Conservation (phyloP, 1,140 invertebrate genomes). For the Lasaia peninsularis region DNA sequence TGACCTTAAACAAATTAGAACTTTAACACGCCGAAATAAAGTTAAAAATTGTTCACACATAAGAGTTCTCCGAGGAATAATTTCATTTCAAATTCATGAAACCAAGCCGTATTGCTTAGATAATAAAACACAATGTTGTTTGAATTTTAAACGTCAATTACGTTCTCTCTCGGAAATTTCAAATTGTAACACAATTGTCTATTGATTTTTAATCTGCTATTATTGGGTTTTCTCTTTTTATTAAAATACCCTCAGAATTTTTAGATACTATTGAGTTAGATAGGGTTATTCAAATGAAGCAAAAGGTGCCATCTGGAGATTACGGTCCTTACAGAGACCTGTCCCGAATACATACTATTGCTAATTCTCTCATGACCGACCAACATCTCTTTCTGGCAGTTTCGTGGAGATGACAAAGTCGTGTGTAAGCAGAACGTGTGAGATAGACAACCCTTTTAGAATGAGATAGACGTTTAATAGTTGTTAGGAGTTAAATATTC, state of each 20-base stretch:
- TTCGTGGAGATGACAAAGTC: too few relatives aligned
- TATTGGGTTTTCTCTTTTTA: neutral
- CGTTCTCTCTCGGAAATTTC: constrained; percentile 20
- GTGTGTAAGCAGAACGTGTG: too few relatives aligned
- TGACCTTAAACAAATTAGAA: constrained; percentile 40
- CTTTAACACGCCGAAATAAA: constrained; percentile 21
- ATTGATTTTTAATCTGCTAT: constrained; percentile 12
- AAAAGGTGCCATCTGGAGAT: too few relatives aligned
- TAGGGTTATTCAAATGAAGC: too few relatives aligned
- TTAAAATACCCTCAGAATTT: neutral
- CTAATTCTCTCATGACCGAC: too few relatives aligned
- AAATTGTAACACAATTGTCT: constrained; percentile 4
- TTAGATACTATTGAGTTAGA: neutral
- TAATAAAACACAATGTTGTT: constrained; percentile 40
- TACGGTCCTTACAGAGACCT: too few relatives aligned
- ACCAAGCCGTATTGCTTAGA: constrained; percentile 27
- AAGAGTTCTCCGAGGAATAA: constrained; percentile 22
- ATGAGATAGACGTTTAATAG: too few relatives aligned
- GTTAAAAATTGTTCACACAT: constrained; percentile 9
- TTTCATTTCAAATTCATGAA: constrained; percentile 42
- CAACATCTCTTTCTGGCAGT: too few relatives aligned
- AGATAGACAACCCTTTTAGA: too few relatives aligned
- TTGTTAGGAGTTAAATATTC: too few relatives aligned
- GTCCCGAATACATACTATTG: too few relatives aligned
- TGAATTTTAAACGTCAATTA: constrained; percentile 37